Evolutionary conservation across 2,888 invertebrate species (phyloP).

Genomic region (Polia nebulosa): DNA sequence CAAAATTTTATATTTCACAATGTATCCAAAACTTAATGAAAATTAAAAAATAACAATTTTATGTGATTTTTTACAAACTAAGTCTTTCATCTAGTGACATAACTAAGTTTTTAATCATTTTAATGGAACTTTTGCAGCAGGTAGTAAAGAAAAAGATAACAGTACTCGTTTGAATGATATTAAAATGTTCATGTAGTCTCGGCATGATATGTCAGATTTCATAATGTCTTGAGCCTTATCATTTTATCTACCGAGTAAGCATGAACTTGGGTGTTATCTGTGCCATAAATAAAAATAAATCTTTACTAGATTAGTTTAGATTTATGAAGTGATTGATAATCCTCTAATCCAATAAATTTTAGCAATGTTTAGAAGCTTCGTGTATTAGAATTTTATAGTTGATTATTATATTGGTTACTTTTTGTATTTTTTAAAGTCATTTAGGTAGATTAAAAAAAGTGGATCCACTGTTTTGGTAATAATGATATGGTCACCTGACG

Average conservation of each 20-base stretch:
- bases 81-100: no score
- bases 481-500: not conserved
- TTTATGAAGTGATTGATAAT: constrained; percentile 7
- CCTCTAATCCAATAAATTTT: not conserved
- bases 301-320: constrained; percentile 4
- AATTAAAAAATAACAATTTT: no score
- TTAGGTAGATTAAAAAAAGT: not conserved
- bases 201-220: constrained; percentile 24
- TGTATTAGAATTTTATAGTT: not conserved
- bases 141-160: not conserved
- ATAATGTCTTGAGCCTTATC: constrained; percentile 35
- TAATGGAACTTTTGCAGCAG: not conserved
- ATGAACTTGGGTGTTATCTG: constrained; percentile 36
- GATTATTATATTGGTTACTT: not conserved
- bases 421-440: not conserved
- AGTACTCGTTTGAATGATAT: not conserved
- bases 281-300: constrained; percentile 26
- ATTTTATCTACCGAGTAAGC: constrained; percentile 9
- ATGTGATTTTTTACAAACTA: no score
- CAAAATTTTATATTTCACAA: no score
- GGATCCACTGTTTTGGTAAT: not conserved
- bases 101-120: not conserved
- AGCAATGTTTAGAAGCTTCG: not conserved
- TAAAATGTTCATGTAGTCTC: constrained; percentile 10
- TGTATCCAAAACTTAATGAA: no score